Evolutionary conservation across 2,113 vertebrate species (phyloP).

Genomic region (Stigmatopora nigra): DNA sequence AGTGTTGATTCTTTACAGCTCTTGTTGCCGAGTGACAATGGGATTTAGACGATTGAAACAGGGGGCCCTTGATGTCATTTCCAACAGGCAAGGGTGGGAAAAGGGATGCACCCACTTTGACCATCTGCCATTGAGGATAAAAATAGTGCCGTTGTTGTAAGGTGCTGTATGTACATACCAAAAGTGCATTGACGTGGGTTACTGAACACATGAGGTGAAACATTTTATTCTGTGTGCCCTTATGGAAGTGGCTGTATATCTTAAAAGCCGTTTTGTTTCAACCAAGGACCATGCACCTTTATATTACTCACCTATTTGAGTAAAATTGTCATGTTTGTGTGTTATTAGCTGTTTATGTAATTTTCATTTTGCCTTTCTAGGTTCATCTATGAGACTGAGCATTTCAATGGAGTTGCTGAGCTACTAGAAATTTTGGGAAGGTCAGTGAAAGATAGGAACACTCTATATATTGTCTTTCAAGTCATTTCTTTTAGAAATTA

Average conservation of each 20-base stretch:
- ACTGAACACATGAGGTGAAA: constrained; percentile 20
- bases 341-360: neutral
- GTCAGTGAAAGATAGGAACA: constrained; percentile 38
- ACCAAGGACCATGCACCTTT: neutral
- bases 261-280: neutral
- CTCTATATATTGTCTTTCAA: neutral
- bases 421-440: constrained; percentile 73
- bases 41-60: constrained; percentile 30
- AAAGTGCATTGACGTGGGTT: constrained; percentile 18
- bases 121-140: constrained; percentile 62
- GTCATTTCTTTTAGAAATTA: neutral
- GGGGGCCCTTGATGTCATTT: constrained; percentile 48
- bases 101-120: constrained; percentile 45
- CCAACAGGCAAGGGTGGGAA: constrained; percentile 51
- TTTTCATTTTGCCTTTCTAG: constrained; percentile 34
- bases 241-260: neutral
- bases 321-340: neutral
- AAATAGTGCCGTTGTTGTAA: constrained; percentile 62
- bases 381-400: constrained; percentile 72
- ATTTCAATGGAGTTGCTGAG: constrained; percentile 72
- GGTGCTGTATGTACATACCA: constrained; percentile 38
- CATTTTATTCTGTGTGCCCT: constrained; percentile 4
- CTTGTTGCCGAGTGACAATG: constrained; percentile 48
- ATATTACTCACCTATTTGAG: neutral
- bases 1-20: constrained; percentile 15